Percentiles rank a stretch among this genome's conserved stretches.
Evolutionary conservation across 2,113 vertebrate species (phyloP).

Genomic region (Engystomops pustulosus): DNA sequence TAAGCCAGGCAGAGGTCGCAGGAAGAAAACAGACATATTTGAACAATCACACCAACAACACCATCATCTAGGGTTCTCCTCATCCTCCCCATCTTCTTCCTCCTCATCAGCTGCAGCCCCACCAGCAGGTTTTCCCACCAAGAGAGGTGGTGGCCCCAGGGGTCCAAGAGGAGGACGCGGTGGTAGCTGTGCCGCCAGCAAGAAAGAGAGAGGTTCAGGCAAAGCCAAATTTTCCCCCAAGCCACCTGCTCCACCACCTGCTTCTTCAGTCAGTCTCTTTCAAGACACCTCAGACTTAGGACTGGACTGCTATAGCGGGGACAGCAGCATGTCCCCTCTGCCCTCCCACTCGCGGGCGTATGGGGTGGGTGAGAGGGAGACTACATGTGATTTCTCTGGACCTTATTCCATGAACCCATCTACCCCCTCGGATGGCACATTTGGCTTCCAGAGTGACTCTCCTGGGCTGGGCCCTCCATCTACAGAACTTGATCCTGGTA

Average conservation of each 20-base stretch:
- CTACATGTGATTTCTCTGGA: conserved; percentile 92
- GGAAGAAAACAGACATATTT: conserved; percentile 91
- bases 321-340: conserved; percentile 95
- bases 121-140: conserved; percentile 78
- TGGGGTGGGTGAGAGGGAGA: conserved; percentile 83
- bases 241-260: conserved; percentile 75
- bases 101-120: conserved; percentile 76
- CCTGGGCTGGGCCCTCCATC: conserved; percentile 85
- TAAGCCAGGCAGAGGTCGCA: conserved; percentile 90
- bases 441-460: conserved; percentile 93
- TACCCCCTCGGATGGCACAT: conserved; percentile 93
- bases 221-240: conserved; percentile 81
- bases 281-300: conserved; percentile 86
- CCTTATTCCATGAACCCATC: conserved; percentile 96
- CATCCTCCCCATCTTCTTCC: conserved; percentile 85
- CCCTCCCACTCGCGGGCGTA: conserved; percentile 88
- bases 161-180: conserved; percentile 85
- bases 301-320: conserved; percentile 96
- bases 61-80: conserved; percentile 78
- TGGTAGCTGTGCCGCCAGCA: conserved; percentile 82
- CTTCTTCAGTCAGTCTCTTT: conserved; percentile 83
- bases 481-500: conserved; percentile 72
- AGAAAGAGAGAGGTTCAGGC: conserved; percentile 85
- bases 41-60: conserved; percentile 76
- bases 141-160: conserved; percentile 84